Evolutionary conservation across 2,888 invertebrate genomes (phyloP).

Genomic region (Carabus problematicus): DNA sequence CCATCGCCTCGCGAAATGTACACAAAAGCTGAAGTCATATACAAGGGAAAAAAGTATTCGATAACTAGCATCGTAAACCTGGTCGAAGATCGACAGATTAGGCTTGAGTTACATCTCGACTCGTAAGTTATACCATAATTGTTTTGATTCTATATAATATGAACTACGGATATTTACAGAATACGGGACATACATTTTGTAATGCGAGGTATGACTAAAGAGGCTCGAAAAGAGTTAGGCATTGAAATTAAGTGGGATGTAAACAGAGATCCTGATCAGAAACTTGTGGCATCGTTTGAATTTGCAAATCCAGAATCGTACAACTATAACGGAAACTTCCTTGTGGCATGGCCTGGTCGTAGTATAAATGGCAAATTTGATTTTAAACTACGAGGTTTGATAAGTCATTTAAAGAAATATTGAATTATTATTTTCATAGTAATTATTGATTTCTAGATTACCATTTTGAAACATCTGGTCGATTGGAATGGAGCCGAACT

Average conservation of each 20-base stretch:
- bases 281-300: slow-evolving; percentile 68
- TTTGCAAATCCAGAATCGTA: slow-evolving; percentile 67
- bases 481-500: slow-evolving; percentile 74
- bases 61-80: slow-evolving; percentile 70
- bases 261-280: slow-evolving; percentile 81
- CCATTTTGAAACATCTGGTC: slow-evolving; percentile 60
- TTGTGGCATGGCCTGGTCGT: slow-evolving; percentile 78
- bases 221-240: slow-evolving; percentile 70
- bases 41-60: slow-evolving; percentile 73
- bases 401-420: neutral
- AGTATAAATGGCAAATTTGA: slow-evolving; percentile 73
- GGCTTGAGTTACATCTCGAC: slow-evolving; percentile 78
- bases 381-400: slow-evolving; percentile 52
- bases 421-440: slow-evolving; percentile 1
- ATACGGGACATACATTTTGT: slow-evolving; percentile 76
- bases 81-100: slow-evolving; percentile 70
- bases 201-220: slow-evolving; percentile 67
- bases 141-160: slow-evolving; percentile 7
- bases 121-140: slow-evolving; percentile 64
- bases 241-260: slow-evolving; percentile 86
- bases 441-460: slow-evolving; percentile 17
- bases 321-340: slow-evolving; percentile 69
- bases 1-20: slow-evolving; percentile 68
- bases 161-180: slow-evolving; percentile 39
- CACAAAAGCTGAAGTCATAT: slow-evolving; percentile 71